Percentiles rank a stretch among this genome's conserved stretches.
Conservation (phyloP, 2,888 invertebrate species). For the Tetranychus piercei region DNA sequence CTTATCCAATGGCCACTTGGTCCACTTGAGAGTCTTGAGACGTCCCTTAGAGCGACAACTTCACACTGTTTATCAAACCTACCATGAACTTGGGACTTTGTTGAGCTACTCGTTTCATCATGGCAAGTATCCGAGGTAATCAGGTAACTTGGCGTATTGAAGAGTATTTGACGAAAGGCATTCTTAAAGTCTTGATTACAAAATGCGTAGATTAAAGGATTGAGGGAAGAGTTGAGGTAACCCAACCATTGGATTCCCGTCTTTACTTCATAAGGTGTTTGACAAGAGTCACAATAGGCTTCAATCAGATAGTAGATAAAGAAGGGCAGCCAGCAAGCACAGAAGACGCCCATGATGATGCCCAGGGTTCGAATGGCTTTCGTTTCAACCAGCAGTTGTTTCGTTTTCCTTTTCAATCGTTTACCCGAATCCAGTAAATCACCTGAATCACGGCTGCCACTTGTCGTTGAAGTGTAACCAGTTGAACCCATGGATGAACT, state of each 20-base stretch:
- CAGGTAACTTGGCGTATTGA: conserved; percentile 36
- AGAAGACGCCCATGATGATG: conserved; percentile 90
- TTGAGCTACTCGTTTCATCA: conserved; percentile 17
- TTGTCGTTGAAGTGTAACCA: not conserved
- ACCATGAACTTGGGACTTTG: conserved; percentile 1
- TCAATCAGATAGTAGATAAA: conserved; percentile 80
- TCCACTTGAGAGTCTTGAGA: not conserved
- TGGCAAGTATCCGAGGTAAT: conserved; percentile 17
- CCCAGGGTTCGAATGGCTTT: conserved; percentile 90
- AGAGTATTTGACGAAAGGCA: conserved; percentile 78
- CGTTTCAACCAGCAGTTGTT: conserved; percentile 79
- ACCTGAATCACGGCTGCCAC: conserved; percentile 9
- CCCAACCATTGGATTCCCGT: conserved; percentile 40
- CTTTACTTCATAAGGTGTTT: conserved; percentile 46
- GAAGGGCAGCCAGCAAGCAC: conserved; percentile 88
- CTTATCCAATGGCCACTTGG: conserved; percentile 16
- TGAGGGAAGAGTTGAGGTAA: conserved; percentile 45
- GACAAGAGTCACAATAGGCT: conserved; percentile 63
- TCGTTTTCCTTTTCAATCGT: conserved; percentile 65
- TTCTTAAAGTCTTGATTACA: conserved; percentile 87
- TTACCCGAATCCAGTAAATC: conserved; percentile 2
- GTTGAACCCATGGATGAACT: not conserved
- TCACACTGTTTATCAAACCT: not conserved
- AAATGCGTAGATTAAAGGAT: conserved; percentile 55
- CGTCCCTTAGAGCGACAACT: not conserved